Base-by-base conservation (phyloP, 2,888 invertebrate species). In the Crocallis elinguaria region DNA sequence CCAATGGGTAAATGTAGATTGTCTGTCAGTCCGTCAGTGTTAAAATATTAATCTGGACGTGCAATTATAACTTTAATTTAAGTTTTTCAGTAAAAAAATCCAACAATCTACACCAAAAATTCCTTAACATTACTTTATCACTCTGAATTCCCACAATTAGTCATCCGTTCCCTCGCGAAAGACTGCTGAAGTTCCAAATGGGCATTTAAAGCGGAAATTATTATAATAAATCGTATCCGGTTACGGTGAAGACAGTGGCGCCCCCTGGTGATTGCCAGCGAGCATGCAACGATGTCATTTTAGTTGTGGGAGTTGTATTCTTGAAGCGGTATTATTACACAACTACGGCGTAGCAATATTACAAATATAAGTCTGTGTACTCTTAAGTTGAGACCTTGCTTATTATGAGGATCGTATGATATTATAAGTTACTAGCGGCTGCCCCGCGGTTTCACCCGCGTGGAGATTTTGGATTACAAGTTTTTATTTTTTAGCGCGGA, bases 201-300 rank as follows among this genome's bases (percentile, higher is more conserved):
- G 69, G 69, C 73, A 73, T 82, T 83, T 79, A 73, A 80, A 77
- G 71, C 71, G 79, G 75, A 78, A 77, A 83, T 82, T 81, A 79
- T 84, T 78, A 77, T 80, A 79, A 86, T 80, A 82, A 84, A 86
- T 83, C 67, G 79, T 73, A 74, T 77, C 80, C 83, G 80, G 68
- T 80, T 74, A 73, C 69, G 49, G 71, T 63, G 77, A 80, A 83
- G 82, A 84, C 82, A 81, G 79, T 72, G 63, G 72, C 71, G 74
- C 70, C 66, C 54, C 65, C n/a, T 52, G 52, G 49, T 62, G 82
- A 87, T 83, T 69, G 77, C 69, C n/a, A 50, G 54, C 58, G 55
- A 70, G 62, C 87, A 88, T 83, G 88, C 87, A 71, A 87, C 67
- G 71, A 49, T 77, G 75, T 77, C 79, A 73, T 82, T 84, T 80